Base-by-base conservation (phyloP, 1,140 invertebrate species). In the Meloidogyne chitwoodi region DNA sequence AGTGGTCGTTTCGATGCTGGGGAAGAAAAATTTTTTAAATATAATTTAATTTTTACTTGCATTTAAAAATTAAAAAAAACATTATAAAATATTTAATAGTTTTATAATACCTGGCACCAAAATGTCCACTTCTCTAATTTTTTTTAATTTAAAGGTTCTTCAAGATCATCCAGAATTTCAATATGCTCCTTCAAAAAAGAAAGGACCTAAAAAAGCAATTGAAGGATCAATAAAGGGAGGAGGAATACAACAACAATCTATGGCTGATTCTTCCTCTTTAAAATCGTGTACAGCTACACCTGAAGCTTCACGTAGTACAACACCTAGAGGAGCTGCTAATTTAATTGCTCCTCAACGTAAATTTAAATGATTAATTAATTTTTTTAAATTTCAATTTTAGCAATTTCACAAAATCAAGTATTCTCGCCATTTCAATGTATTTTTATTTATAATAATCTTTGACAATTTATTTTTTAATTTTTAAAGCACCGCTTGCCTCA, bases 101-200 rank as follows among this genome's bases (percentile, higher is more conserved):
- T 26, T 64, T 19, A 64, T 27, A 24, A 66, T 29, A 10, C 10
- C 8, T 66, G 5, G 27, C 19, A 27, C 26, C 24, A 6, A 8
- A 29, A 4, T 22, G 1, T 2, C 62, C 22, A 2, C 26, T 22
- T 10, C 29, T 5, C 10, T 66, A 66, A 27, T 29, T 24, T 27
- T 66, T 66, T 62, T 34, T 34, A 31, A 24, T 10, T 68, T 78
- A 14, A n/a, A 83, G 81, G 78, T 63, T 19, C 63, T 82, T 14
- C 63, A 84, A 81, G 67, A 84, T 44, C 82, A 82, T 31, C 81
- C 81, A 16, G 75, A 82, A 34, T 38, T 82, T 16, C 70, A 81
- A 19, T 82, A 82, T 71, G 76, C 79, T 29, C 81, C 81, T 24
- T 75, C 73, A 19, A 81, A 75, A 34, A 82, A 82, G 66, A 82